Conservation (phyloP, 2,888 invertebrate species). For the Trissoscelio sp. region DNA sequence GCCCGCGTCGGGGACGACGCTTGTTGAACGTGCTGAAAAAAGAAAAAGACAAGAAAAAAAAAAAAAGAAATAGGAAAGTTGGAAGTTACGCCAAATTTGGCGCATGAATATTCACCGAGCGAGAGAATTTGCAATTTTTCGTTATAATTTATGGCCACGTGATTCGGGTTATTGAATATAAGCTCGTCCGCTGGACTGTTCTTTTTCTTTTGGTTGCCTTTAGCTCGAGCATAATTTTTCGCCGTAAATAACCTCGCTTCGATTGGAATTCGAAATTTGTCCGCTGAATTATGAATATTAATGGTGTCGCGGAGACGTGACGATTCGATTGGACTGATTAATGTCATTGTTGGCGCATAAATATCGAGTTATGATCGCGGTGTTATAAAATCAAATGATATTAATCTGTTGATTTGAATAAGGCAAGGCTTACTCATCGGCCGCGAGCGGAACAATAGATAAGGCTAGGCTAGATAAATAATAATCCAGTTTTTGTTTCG, state of each 20-base stretch:
- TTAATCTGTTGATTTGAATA: constrained; percentile 48
- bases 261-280: constrained; percentile 48
- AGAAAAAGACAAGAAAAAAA: background rate
- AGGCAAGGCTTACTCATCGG: constrained; percentile 44
- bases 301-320: constrained; percentile 40
- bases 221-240: background rate
- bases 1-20: no score
- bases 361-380: constrained; percentile 42
- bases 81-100: background rate
- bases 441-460: constrained; percentile 49
- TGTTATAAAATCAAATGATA: constrained; percentile 57
- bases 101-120: constrained; percentile 6
- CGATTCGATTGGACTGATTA: constrained; percentile 48
- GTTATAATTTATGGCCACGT: constrained; percentile 9
- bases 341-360: constrained; percentile 47
- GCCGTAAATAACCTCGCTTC: background rate
- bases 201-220: background rate
- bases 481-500: background rate
- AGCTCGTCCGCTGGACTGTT: background rate
- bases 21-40: no score
- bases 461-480: constrained; percentile 29
- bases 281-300: constrained; percentile 48
- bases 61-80: background rate
- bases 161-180: background rate
- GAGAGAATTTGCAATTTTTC: constrained; percentile 13